Evolutionary conservation across 2,888 invertebrate species (phyloP).

Genomic region (Diabrotica balteata): DNA sequence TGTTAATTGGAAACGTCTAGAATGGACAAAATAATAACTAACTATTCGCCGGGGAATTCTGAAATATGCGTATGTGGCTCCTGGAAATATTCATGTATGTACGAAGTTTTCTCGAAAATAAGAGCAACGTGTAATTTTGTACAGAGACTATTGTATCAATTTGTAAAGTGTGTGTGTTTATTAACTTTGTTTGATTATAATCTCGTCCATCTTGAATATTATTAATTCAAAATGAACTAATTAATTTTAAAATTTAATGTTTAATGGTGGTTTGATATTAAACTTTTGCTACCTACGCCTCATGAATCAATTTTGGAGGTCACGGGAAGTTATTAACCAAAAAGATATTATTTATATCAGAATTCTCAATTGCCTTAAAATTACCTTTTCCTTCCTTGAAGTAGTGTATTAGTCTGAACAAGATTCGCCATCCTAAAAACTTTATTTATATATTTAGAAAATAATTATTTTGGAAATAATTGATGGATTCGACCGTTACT

Average conservation of each 20-base stretch:
- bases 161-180: constrained; percentile 40
- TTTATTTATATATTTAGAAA: too few species aligned
- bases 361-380: too few species aligned
- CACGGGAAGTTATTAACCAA: too few species aligned
- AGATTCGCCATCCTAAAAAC: too few species aligned
- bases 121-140: constrained; percentile 35
- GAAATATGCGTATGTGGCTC: constrained; percentile 44
- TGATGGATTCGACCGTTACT: too few species aligned
- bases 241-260: constrained; percentile 24
- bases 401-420: too few species aligned
- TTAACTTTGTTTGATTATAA: constrained; percentile 40
- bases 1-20: constrained; percentile 55
- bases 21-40: constrained; percentile 53
- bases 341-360: too few species aligned
- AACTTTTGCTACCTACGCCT: background rate
- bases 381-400: too few species aligned
- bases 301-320: too few species aligned
- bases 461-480: too few species aligned
- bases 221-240: constrained; percentile 38
- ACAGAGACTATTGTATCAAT: constrained; percentile 39
- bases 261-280: background rate
- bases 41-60: constrained; percentile 47
- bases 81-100: constrained; percentile 40
- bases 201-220: constrained; percentile 35
- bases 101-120: constrained; percentile 34